Conservation (phyloP, 1,140 invertebrate species). For the Papilio dardanus region DNA sequence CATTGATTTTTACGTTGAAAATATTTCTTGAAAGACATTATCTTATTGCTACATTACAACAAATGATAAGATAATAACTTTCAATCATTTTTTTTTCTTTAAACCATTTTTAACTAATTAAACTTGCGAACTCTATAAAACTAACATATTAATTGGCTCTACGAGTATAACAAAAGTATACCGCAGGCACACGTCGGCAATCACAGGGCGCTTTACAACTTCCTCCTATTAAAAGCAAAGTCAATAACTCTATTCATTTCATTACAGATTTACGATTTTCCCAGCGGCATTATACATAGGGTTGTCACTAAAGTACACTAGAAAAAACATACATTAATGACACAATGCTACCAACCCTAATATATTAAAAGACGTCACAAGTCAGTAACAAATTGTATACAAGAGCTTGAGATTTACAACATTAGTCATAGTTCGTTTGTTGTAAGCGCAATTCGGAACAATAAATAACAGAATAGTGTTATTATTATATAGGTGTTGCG, state of each 20-base stretch:
- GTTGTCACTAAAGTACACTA: not conserved
- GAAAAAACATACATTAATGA: not conserved
- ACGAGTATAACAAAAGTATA: not conserved
- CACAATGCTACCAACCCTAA: not conserved
- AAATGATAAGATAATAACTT: too few species aligned
- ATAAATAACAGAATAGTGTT: not conserved
- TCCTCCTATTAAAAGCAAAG: slow-evolving; percentile 15
- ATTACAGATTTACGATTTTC: slow-evolving; percentile 16
- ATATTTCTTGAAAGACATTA: not conserved
- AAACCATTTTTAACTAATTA: not conserved
- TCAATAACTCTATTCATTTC: slow-evolving; percentile 8
- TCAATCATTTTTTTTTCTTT: not conserved
- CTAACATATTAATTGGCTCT: not conserved
- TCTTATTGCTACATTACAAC: not conserved
- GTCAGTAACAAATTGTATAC: not conserved
- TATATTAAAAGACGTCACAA: not conserved
- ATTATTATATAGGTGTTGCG: slow-evolving; percentile 51
- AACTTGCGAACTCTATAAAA: not conserved
- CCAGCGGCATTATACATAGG: not conserved
- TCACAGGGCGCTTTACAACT: slow-evolving; percentile 1
- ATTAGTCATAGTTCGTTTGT: slow-evolving; percentile 15
- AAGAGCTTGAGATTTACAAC: not conserved
- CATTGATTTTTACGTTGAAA: not conserved
- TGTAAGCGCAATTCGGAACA: slow-evolving; percentile 7
- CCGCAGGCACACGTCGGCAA: not conserved